Conservation (phyloP, 1,140 invertebrate genomes). For the Aricia agestis region DNA sequence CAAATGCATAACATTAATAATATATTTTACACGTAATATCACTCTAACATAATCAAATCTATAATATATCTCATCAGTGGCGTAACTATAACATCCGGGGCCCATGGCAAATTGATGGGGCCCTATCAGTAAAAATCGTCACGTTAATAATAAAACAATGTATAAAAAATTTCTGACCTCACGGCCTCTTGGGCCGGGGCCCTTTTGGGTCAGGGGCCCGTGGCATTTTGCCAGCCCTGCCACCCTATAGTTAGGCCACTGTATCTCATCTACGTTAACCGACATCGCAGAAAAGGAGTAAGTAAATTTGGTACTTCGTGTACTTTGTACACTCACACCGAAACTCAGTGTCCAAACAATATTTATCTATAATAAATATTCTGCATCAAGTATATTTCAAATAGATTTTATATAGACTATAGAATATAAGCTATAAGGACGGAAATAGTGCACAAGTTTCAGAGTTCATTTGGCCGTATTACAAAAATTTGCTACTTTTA, state of each 20-base stretch:
- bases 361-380: not conserved
- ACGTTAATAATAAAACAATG: no score
- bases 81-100: no score
- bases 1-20: conserved; percentile 29
- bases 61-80: conserved; percentile 41
- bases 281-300: conserved; percentile 29
- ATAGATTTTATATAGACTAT: not conserved
- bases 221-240: no score
- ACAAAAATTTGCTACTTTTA: no score
- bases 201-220: no score
- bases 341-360: conserved; percentile 14
- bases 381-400: not conserved
- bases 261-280: conserved; percentile 36
- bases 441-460: not conserved
- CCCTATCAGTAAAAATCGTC: no score
- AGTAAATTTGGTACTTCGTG: conserved; percentile 35
- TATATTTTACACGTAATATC: conserved; percentile 57
- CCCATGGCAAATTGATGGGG: no score
- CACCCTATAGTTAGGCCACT: no score
- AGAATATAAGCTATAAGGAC: not conserved
- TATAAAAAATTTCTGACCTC: no score
- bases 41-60: conserved; percentile 42
- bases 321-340: conserved; percentile 32
- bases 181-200: no score
- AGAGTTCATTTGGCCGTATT: no score